Base-by-base conservation (phyloP, 2,888 invertebrate genomes). In the Cancer borealis region DNA sequence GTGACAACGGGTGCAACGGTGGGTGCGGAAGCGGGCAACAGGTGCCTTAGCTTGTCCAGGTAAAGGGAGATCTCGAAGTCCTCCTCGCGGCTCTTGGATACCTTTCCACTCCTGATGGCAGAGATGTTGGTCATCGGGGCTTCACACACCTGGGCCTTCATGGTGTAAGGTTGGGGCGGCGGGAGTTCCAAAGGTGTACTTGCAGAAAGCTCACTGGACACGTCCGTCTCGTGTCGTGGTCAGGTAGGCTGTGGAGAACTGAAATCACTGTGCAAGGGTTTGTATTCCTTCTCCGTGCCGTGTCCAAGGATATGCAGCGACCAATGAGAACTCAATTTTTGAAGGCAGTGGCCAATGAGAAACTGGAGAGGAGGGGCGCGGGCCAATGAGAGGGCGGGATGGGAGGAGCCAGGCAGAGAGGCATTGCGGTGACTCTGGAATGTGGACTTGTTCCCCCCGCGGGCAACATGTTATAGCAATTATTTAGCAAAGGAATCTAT, bases 81-180 rank as follows among this genome's bases (percentile, higher is more conserved):
- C 12, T 93, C 93, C 88, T 93, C 93, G 17, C 93, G 91, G 46
- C 79, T 46, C 93, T 93, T 93, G 46, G 93, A 91, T 66, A 93
- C 93, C 92, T 93, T 93, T 54, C 93, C 93, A 88, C 92, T 93
- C 93, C 92, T 93, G 92, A 93, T 93, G 91, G 93, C 30, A 66
- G 93, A 92, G 4, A 93, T 54, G 91, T 45, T 91, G 88, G n/a
- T 88, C 91, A 93, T 26, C 46, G 92, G 89, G 47, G 93, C 30
- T 21, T 93, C 93, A 66, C 92, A 91, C 45, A 92, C 93, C 46
- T 93, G 93, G 45, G 93, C 93, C 93, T 93, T 93, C 93, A 93
- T 93, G 88, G 66, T 93, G 47, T 46, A 49, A 30, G 39, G 46
- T 79, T 10, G 45, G 21, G 30, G 49, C 73, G 30, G 17, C 30